A percentile compares a stretch with the other conserved stretches of the same genome.
Conservation (phyloP, 2,113 vertebrate species). For the Thamnaconus septentrionalis region DNA sequence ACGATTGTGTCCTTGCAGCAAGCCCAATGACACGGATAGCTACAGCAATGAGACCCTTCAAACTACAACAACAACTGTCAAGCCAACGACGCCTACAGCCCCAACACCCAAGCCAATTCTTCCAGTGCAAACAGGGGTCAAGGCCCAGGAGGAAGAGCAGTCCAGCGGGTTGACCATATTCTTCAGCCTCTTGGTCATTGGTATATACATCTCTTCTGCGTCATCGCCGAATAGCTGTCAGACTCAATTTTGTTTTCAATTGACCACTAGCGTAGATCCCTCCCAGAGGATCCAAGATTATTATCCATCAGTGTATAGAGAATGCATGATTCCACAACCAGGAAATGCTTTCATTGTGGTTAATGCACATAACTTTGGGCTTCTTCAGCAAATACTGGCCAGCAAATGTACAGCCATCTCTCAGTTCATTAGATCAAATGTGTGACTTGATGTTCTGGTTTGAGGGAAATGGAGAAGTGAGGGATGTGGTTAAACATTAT, state of each 20-base stretch:
- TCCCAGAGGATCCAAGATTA: too few relatives aligned
- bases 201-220: slow-evolving; percentile 69
- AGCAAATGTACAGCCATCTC: slow-evolving; percentile 4
- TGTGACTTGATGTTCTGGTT: not conserved
- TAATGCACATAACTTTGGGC: not conserved
- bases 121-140: slow-evolving; percentile 91
- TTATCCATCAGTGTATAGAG: too few relatives aligned
- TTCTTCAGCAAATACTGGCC: not conserved
- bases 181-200: slow-evolving; percentile 95
- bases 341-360: slow-evolving; percentile 1
- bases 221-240: not conserved
- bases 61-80: slow-evolving; percentile 62
- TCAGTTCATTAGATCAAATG: slow-evolving; percentile 8
- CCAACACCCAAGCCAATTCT: slow-evolving; percentile 90
- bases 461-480: slow-evolving; percentile 11
- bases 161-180: slow-evolving; percentile 98
- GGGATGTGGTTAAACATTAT: slow-evolving; percentile 30
- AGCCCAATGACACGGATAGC: slow-evolving; percentile 81
- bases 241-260: not conserved
- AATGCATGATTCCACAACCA: not conserved
- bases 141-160: slow-evolving; percentile 97
- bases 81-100: slow-evolving; percentile 79
- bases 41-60: slow-evolving; percentile 82
- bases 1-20: slow-evolving; percentile 45
- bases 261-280: not conserved